Base-by-base conservation (phyloP, 2,797 vertebrate species). In the Malurus splendens region DNA sequence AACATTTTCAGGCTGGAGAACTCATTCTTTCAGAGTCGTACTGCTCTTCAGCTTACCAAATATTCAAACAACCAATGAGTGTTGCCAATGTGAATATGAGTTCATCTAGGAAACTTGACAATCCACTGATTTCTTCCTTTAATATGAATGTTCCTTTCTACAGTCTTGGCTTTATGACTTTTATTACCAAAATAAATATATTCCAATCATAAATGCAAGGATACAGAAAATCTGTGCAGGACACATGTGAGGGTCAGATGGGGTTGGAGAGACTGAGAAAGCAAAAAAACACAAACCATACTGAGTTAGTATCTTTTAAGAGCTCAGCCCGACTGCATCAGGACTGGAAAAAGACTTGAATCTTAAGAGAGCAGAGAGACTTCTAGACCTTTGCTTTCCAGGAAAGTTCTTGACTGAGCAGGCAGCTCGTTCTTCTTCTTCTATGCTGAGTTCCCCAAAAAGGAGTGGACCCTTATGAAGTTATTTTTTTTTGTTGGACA, bases 241-340 rank as follows among this genome's bases (percentile, higher is more conserved):
- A 59, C 13, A 66, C 1, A 55, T 1, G 1, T 14, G 67, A 72
- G 0, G 1, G 12, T 39, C 51, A 59, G 41, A 66, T 4, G 57
- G 28, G 13, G 16, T 10, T 62, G 33, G 10, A 55, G 28, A 67
- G 18, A 61, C 18, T 38, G 12, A 10, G 2, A 44, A 45, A 3
- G 6, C 5, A 44, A 28, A 30, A 27, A 13, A 50, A 19, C 18
- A 16, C 24, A 61, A 54, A 54, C 5, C 11, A 36, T 75, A 42
- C 9, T 36, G 18, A 64, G 7, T 32, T 54, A 36, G 33, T 10
- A 7, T 52, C 47, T 79, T 60, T 61, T 12, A 57, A 68, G n/a
- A 82, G 20, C 10, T 77, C 61, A 64, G 23, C 33, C 20, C 54
- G 74, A 6, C 25, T 56, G 1, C 12, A 82, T 30, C 18, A 48